Conservation (phyloP, 2,888 invertebrate genomes). For the Cephus sareptanus region DNA sequence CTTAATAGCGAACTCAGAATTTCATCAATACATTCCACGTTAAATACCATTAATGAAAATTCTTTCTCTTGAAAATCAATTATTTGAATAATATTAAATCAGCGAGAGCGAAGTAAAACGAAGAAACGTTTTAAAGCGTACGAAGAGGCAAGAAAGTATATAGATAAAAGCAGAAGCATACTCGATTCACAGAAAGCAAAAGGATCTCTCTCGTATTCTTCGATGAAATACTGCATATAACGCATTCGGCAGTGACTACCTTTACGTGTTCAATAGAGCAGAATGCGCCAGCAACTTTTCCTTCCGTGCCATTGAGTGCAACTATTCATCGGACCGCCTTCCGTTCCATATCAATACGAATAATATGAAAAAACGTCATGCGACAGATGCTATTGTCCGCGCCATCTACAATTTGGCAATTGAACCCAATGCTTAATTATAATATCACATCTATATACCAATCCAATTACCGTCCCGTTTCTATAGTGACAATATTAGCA, state of each 20-base stretch:
- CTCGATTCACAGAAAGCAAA: background rate
- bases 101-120: background rate
- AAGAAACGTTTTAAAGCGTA: background rate
- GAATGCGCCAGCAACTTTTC: conserved; percentile 22
- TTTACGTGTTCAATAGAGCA: conserved; percentile 24
- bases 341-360: background rate
- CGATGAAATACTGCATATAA: conserved; percentile 9
- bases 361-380: background rate
- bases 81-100: background rate
- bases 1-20: background rate
- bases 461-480: background rate
- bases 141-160: background rate
- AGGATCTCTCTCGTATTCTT: conserved; percentile 2
- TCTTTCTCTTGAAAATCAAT: background rate
- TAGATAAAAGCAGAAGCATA: background rate
- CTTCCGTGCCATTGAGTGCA: conserved; percentile 22
- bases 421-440: background rate
- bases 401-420: background rate
- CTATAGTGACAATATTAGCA: background rate
- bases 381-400: background rate
- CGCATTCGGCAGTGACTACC: conserved; percentile 6
- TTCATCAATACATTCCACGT: background rate
- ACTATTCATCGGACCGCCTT: conserved; percentile 7
- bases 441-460: background rate
- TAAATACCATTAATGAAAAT: conserved; percentile 11